phyloP scores from a whole-genome alignment of 2,797 vertebrate genomes.

The Astyanax mexicanus region DNA sequence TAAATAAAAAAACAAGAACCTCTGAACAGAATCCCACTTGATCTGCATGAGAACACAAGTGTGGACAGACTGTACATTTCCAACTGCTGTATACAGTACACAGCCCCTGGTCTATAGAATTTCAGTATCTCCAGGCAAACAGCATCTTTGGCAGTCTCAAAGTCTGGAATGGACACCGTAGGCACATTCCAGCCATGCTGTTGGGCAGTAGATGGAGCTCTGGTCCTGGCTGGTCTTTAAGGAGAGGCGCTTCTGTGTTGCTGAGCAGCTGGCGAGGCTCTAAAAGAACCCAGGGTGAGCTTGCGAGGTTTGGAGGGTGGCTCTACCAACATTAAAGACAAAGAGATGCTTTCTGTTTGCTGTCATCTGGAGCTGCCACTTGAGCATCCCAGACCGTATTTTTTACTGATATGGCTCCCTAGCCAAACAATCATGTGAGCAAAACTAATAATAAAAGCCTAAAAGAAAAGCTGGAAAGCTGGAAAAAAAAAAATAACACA shows the following conservation, averaged over 20 bases:
- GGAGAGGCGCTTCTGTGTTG: slow-evolving; percentile 24
- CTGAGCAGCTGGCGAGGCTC: slow-evolving; percentile 44
- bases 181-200: slow-evolving; percentile 34
- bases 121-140: slow-evolving; percentile 47
- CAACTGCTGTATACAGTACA: neutral
- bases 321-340: slow-evolving; percentile 33
- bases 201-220: slow-evolving; percentile 13
- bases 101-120: neutral
- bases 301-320: slow-evolving; percentile 16
- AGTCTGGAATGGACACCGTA: slow-evolving; percentile 20
- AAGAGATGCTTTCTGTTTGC: slow-evolving; percentile 55
- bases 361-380: slow-evolving; percentile 42
- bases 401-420: slow-evolving; percentile 44
- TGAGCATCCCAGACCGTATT: slow-evolving; percentile 27
- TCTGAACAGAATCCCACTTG: neutral
- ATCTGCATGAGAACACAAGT: too few relatives aligned
- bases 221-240: slow-evolving; percentile 26
- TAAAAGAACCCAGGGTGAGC: slow-evolving; percentile 28
- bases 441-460: slow-evolving; percentile 49
- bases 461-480: slow-evolving; percentile 35
- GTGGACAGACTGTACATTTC: neutral
- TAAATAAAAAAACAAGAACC: neutral
- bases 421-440: slow-evolving; percentile 33
- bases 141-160: slow-evolving; percentile 25
- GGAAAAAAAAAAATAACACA: too few relatives aligned